These are phyloP conservation scores for Sylvicapra grimmia DNA, from an alignment of 2,113 vertebrate genomes.

Conservation along the genomic window DNA sequence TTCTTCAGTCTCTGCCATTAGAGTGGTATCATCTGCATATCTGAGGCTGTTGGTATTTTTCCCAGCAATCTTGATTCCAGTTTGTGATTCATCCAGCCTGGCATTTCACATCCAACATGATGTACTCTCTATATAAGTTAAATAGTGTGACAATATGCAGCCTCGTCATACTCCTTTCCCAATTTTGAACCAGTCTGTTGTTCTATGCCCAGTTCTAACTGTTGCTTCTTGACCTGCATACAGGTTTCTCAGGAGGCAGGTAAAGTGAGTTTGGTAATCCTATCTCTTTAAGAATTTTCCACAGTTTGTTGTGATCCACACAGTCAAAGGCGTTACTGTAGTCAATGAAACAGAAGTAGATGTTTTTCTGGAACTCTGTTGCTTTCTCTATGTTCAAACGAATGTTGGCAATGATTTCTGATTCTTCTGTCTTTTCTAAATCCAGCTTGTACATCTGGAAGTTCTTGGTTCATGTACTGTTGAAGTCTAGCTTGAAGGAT, in stretches of 20 bases:
- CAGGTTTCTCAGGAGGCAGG: background rate
- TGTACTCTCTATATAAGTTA: background rate
- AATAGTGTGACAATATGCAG: background rate
- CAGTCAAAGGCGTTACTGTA: background rate
- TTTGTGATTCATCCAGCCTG: background rate
- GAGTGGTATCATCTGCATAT: background rate
- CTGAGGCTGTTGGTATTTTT: background rate
- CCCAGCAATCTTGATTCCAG: background rate
- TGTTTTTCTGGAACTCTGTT: background rate
- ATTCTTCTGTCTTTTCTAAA: background rate
- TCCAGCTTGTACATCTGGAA: background rate
- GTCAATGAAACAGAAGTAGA: background rate
- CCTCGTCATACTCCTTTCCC: background rate
- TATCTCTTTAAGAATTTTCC: background rate
- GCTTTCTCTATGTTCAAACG: accelerated
- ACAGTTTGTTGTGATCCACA: background rate
- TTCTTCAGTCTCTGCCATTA: background rate
- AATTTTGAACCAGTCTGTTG: background rate
- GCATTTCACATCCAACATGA: background rate
- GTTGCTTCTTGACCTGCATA: background rate
- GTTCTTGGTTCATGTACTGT: background rate
- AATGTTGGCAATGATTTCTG: background rate
- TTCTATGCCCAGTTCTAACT: background rate
- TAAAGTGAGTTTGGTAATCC: background rate
- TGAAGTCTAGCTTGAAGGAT: background rate